These are phyloP conservation scores for Megaceryle maxima DNA, from an alignment of 2,113 vertebrate species.

Conservation along the genomic window DNA sequence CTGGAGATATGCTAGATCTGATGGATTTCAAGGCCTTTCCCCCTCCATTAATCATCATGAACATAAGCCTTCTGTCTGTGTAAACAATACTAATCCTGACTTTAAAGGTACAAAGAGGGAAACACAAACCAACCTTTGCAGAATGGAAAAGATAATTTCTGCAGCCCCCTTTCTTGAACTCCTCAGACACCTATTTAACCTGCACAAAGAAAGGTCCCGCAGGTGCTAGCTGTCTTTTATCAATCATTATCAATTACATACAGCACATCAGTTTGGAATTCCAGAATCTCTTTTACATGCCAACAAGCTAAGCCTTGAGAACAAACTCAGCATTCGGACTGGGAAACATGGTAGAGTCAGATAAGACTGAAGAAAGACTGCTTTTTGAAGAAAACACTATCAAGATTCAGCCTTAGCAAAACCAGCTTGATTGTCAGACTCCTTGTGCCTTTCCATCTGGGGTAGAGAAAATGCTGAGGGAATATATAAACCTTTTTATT, in stretches of 20 bases:
- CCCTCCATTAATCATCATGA: slow-evolving; percentile 41
- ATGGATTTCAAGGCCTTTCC: slow-evolving; percentile 40
- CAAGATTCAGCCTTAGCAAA: background rate
- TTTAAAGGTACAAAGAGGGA: slow-evolving; percentile 58
- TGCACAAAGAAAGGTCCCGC: slow-evolving; percentile 33
- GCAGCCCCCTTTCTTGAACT: slow-evolving; percentile 9
- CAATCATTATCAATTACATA: slow-evolving; percentile 80
- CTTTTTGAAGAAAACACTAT: background rate
- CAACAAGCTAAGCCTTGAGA: background rate
- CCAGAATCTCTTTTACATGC: slow-evolving; percentile 50
- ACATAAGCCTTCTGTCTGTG: slow-evolving; percentile 29
- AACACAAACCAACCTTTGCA: slow-evolving; percentile 19
- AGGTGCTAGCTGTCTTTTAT: slow-evolving; percentile 80
- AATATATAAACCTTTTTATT: background rate
- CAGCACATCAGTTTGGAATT: slow-evolving; percentile 75
- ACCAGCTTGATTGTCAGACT: background rate
- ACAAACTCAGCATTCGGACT: background rate
- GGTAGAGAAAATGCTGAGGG: background rate
- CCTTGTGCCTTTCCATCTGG: background rate
- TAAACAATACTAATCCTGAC: slow-evolving; percentile 64
- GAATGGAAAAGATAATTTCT: slow-evolving; percentile 29
- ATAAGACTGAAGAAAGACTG: too few relatives aligned
- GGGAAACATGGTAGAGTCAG: background rate
- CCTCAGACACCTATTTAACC: slow-evolving; percentile 30
- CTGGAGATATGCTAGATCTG: slow-evolving; percentile 5